These are phyloP conservation scores for Diglossa cyanea DNA, from an alignment of 2,797 vertebrate species.

Conservation along the genomic window DNA sequence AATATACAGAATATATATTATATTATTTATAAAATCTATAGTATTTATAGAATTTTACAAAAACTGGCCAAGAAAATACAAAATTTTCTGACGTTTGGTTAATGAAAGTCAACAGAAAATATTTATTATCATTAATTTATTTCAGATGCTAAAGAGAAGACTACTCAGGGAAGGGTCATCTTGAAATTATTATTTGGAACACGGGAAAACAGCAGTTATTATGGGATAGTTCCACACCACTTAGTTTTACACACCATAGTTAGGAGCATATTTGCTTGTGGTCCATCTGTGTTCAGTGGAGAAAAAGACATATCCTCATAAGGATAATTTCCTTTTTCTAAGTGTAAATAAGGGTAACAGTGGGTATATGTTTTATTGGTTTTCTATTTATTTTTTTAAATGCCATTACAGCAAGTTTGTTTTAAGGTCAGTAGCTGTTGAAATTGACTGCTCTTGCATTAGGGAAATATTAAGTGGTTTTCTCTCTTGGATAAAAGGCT, in stretches of 20 bases:
- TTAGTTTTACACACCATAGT: not conserved
- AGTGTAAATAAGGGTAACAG: not conserved
- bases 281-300: not conserved
- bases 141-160: not conserved
- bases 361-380: not conserved
- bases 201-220: accelerated
- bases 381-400: not conserved
- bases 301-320: not conserved
- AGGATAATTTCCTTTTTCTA: not conserved
- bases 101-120: not conserved
- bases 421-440: not conserved
- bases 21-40: not conserved
- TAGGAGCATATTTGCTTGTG: not conserved
- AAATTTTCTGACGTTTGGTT: not conserved
- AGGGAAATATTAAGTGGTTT: not conserved
- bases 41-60: not conserved
- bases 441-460: not conserved
- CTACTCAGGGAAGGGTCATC: not conserved
- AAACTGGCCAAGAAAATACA: not conserved
- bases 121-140: not conserved
- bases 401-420: not conserved
- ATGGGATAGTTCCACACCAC: not conserved
- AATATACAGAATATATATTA: not conserved
- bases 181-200: not conserved
- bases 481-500: not conserved